These are phyloP conservation scores for Proisotoma minuta DNA, from an alignment of 2,888 invertebrate genomes.

Conservation along the genomic window DNA sequence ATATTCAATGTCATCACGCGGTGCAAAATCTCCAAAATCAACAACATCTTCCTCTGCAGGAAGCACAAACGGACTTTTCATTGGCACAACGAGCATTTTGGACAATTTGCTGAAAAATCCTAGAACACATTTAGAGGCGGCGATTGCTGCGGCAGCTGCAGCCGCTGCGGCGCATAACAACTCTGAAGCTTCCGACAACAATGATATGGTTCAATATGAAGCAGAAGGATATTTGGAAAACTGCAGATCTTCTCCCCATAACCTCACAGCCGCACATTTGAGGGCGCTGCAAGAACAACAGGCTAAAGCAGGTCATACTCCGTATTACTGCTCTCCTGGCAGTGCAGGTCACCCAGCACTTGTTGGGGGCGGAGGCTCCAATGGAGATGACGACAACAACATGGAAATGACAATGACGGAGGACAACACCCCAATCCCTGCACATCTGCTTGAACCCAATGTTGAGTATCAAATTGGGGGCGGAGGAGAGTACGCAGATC, in stretches of 20 bases:
- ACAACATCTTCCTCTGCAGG: conserved; percentile 19
- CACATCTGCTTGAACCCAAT: conserved; percentile 46
- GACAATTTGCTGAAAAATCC: conserved; percentile 48
- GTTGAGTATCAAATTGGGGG: conserved; percentile 46
- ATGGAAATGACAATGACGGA: conserved; percentile 47
- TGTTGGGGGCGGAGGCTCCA: conserved; percentile 32
- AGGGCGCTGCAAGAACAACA: conserved; percentile 33
- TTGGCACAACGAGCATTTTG: conserved; percentile 47
- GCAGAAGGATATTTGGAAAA: conserved; percentile 43
- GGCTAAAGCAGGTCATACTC: conserved; percentile 25
- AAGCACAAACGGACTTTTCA: conserved; percentile 41
- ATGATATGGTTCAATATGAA: conserved; percentile 47
- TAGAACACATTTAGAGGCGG: conserved; percentile 38
- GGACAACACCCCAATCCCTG: conserved; percentile 44
- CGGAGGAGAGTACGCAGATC: conserved; percentile 42
- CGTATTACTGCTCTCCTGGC: conserved; percentile 41
- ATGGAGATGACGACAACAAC: conserved; percentile 39
- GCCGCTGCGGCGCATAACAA: conserved; percentile 20
- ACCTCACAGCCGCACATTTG: conserved; percentile 37
- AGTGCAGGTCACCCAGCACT: conserved; percentile 42
- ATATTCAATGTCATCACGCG: conserved; percentile 30
- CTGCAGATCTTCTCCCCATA: conserved; percentile 35
- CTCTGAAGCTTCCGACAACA: conserved; percentile 45
- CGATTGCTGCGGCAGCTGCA: conserved; percentile 36
- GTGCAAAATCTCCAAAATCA: conserved; percentile 40